A percentile compares a stretch with the other conserved stretches of the same genome.
Conservation (phyloP, 1,140 invertebrate species). For the Zelostemma sp. region DNA sequence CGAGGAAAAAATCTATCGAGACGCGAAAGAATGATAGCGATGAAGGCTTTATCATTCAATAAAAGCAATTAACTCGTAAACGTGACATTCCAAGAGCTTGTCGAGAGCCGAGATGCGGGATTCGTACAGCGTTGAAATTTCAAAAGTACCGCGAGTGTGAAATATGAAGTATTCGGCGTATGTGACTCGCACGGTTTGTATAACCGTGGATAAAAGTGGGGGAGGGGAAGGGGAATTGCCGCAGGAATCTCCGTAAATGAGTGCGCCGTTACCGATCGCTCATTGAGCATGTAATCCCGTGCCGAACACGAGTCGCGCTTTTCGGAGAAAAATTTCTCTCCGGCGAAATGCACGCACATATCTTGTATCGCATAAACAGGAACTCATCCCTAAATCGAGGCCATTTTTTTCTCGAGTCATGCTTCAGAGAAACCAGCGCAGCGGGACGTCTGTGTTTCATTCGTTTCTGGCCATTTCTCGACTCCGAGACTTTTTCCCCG, state of each 20-base stretch:
- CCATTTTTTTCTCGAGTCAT: conserved; percentile 50
- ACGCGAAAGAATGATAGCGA: conserved; percentile 4
- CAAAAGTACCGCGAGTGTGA: conserved; percentile 29
- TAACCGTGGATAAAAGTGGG: conserved; percentile 13
- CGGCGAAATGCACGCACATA: conserved; percentile 32
- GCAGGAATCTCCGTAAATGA: conserved; percentile 43
- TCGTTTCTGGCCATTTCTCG: conserved; percentile 49
- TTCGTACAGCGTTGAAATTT: conserved; percentile 47
- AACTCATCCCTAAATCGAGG: conserved; percentile 53
- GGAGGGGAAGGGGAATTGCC: no score
- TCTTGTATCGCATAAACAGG: conserved; percentile 48
- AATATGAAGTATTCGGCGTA: conserved; percentile 50
- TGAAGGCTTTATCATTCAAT: no score
- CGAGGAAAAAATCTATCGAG: no score
- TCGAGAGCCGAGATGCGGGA: conserved; percentile 20
- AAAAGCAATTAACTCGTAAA: conserved; percentile 2
- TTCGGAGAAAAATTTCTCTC: conserved; percentile 47
- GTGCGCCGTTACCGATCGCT: conserved; percentile 50
- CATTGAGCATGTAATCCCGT: conserved; percentile 49
- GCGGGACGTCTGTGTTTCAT: conserved; percentile 47
- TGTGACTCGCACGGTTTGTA: conserved; percentile 42
- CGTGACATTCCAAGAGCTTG: conserved; percentile 5
- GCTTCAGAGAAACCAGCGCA: conserved; percentile 42
- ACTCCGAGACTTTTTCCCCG: conserved; percentile 39
- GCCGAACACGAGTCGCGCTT: conserved; percentile 48